Evolutionary conservation across 2,888 invertebrate species (phyloP).

Genomic region (Cactoblastis cactorum): DNA sequence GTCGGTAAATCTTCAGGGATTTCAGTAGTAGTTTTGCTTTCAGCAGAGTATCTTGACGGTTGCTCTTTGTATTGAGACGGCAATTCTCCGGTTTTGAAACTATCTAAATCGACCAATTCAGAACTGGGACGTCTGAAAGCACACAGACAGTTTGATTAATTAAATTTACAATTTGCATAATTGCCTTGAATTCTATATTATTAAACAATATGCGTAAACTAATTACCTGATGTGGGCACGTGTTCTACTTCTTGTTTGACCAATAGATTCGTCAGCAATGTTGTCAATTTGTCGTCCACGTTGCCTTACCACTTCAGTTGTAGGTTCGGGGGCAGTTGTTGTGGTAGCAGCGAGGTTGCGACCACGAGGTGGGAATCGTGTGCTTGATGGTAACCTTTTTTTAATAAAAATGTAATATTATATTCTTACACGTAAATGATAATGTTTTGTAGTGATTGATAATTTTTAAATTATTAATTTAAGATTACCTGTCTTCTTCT

Average conservation of each 20-base stretch:
- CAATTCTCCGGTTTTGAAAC: conserved; percentile 85
- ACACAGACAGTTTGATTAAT: not conserved
- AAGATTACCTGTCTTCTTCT: conserved; percentile 67
- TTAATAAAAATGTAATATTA: too few relatives aligned
- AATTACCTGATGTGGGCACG: conserved; percentile 81
- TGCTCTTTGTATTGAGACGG: conserved; percentile 75
- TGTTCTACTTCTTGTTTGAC: conserved; percentile 74
- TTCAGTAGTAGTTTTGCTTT: conserved; percentile 76
- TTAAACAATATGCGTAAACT: not conserved
- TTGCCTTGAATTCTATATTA: too few relatives aligned
- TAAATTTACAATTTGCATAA: not conserved
- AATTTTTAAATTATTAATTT: not conserved
- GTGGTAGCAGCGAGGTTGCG: conserved; percentile 63
- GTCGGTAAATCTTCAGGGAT: conserved; percentile 64
- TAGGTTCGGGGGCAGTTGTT: conserved; percentile 69
- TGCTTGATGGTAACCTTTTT: conserved; percentile 85
- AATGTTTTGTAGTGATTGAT: not conserved
- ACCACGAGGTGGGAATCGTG: conserved; percentile 90
- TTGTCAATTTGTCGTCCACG: conserved; percentile 67
- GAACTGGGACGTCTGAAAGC: conserved; percentile 83
- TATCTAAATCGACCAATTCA: conserved; percentile 89
- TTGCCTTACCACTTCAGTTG: conserved; percentile 64
- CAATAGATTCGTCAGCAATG: conserved; percentile 67
- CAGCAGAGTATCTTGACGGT: conserved; percentile 66
- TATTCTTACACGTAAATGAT: not conserved